These are phyloP conservation scores for Dendropsophus ebraccatus DNA, from an alignment of 2,113 vertebrate genomes.

Conservation along the genomic window DNA sequence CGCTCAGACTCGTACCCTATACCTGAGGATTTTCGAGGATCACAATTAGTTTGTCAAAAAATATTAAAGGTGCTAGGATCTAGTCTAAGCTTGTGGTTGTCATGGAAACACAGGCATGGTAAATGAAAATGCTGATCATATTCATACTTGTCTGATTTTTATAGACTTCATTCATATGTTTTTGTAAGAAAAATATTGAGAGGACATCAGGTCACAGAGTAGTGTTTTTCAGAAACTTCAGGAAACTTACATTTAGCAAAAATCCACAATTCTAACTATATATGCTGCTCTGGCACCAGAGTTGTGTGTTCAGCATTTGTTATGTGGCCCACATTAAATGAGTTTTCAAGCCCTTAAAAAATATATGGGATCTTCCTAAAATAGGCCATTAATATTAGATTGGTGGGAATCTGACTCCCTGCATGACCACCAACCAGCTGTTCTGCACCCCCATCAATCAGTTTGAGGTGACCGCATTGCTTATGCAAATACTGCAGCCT, in stretches of 20 bases:
- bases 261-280: not conserved
- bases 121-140: slow-evolving; percentile 1
- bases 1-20: not conserved
- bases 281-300: too few relatives aligned
- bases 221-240: not conserved
- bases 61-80: slow-evolving; percentile 9
- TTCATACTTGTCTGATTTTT: slow-evolving; percentile 27
- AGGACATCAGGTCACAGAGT: not conserved
- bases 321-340: too few relatives aligned
- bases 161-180: slow-evolving; percentile 4
- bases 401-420: too few relatives aligned
- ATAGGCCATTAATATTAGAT: too few relatives aligned
- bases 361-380: too few relatives aligned
- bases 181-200: not conserved
- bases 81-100: slow-evolving; percentile 15
- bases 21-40: not conserved
- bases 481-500: too few relatives aligned
- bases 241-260: not conserved
- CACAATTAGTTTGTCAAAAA: slow-evolving; percentile 17
- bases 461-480: too few relatives aligned
- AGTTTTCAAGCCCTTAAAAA: too few relatives aligned
- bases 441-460: too few relatives aligned
- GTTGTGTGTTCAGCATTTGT: too few relatives aligned
- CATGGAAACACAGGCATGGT: slow-evolving; percentile 19
- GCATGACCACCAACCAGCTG: too few relatives aligned